These are phyloP conservation scores for Sesamia inferens DNA, from an alignment of 2,888 invertebrate genomes.

Conservation along the genomic window DNA sequence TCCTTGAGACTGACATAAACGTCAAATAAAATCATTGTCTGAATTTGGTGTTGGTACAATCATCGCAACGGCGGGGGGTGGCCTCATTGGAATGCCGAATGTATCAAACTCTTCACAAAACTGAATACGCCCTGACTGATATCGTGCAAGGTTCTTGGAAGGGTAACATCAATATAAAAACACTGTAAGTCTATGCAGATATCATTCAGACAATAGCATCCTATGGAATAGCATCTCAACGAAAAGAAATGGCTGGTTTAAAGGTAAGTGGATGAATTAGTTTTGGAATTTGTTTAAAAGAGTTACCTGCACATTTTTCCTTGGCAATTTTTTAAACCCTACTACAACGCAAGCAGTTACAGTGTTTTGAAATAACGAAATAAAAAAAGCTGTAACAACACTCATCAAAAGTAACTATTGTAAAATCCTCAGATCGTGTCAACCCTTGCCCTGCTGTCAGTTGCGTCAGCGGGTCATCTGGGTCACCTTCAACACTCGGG, in stretches of 20 bases:
- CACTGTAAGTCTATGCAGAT: constrained; percentile 64
- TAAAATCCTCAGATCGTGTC: constrained; percentile 68
- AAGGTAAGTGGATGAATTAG: constrained; percentile 62
- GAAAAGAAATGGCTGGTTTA: constrained; percentile 61
- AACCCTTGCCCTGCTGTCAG: constrained; percentile 65
- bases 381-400: neutral
- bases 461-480: constrained; percentile 71
- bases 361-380: neutral
- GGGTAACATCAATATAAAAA: constrained; percentile 77
- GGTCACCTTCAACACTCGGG: constrained; percentile 58
- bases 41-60: constrained; percentile 67
- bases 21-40: constrained; percentile 62
- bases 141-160: constrained; percentile 72
- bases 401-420: neutral
- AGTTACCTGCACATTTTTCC: neutral
- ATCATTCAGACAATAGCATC: constrained; percentile 72
- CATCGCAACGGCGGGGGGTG: constrained; percentile 73
- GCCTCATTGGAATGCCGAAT: constrained; percentile 70
- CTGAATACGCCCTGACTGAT: constrained; percentile 69
- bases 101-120: constrained; percentile 65
- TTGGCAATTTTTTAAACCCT: neutral
- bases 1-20: constrained; percentile 61
- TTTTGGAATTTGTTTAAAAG: neutral
- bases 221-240: constrained; percentile 55
- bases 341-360: no score